Evolutionary conservation across 1,140 invertebrate genomes (phyloP).

Genomic region (Dinothrombium tinctorium): DNA sequence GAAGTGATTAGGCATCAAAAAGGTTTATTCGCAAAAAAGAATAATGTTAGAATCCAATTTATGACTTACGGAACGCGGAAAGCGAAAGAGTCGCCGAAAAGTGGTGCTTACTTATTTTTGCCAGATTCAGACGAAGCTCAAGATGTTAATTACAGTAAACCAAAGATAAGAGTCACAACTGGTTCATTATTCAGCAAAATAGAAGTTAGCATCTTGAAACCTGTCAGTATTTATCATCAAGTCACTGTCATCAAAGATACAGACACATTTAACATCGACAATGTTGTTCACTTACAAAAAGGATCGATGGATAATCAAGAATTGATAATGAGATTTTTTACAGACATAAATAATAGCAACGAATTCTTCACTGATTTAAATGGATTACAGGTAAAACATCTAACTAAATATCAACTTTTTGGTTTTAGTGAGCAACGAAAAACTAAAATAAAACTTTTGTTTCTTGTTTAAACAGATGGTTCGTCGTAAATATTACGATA

Average conservation of each 20-base stretch:
- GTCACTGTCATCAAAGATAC: conserved; percentile 2
- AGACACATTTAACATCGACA: conserved; percentile 6
- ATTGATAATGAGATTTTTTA: conserved; percentile 43
- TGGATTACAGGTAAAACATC: conserved; percentile 21
- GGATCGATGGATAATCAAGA: conserved; percentile 43
- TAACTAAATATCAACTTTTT: neutral
- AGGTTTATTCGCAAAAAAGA: neutral
- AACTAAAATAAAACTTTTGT: too few species aligned
- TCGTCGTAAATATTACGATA: conserved; percentile 49
- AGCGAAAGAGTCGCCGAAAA: conserved; percentile 25
- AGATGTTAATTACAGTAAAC: neutral
- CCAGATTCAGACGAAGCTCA: conserved; percentile 37
- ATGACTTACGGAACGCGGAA: conserved; percentile 14
- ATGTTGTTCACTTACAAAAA: conserved; percentile 6
- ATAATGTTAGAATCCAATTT: conserved; percentile 12
- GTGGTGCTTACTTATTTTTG: conserved; percentile 87
- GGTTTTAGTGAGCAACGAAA: too few species aligned
- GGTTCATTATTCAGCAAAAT: conserved; percentile 38
- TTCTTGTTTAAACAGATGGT: conserved; percentile 38
- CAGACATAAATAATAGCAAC: conserved; percentile 23
- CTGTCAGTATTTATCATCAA: neutral
- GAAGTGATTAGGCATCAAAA: neutral
- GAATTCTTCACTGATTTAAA: conserved; percentile 34
- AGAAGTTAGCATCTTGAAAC: neutral
- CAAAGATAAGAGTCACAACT: conserved; percentile 21